A percentile compares a stretch with the other conserved stretches of the same genome.
Conservation (phyloP, 2,888 invertebrate species). For the Trachelus iudaicus region DNA sequence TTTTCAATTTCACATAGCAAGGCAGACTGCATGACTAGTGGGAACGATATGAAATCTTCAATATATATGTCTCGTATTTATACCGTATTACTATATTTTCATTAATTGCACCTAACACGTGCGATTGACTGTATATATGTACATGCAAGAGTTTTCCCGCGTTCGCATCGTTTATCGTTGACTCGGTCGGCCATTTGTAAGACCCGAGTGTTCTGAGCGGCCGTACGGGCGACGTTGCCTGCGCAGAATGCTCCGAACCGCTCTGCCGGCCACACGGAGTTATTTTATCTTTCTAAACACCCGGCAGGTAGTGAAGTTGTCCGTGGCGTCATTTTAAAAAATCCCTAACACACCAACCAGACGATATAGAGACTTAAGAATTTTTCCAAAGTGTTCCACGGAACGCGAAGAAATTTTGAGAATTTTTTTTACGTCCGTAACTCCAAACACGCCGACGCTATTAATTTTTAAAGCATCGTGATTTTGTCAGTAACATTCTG, state of each 20-base stretch:
- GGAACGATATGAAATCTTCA: not conserved
- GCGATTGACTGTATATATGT: slow-evolving; percentile 19
- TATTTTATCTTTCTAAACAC: slow-evolving; percentile 28
- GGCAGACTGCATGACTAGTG: not conserved
- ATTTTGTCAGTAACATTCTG: slow-evolving; percentile 34
- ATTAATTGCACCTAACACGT: not conserved
- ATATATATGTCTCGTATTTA: not conserved
- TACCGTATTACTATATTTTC: not conserved
- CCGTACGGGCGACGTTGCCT: slow-evolving; percentile 14
- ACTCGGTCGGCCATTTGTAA: slow-evolving; percentile 24
- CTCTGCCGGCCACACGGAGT: slow-evolving; percentile 22
- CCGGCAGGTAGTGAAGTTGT: slow-evolving; percentile 17
- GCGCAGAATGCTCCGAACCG: slow-evolving; percentile 17
- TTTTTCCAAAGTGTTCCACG: not conserved
- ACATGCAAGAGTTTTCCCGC: slow-evolving; percentile 14
- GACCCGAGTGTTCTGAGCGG: slow-evolving; percentile 17
- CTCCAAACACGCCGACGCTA: not conserved
- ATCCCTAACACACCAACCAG: not conserved
- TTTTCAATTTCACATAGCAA: not conserved
- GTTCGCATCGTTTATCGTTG: not conserved
- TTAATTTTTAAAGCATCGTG: slow-evolving; percentile 26
- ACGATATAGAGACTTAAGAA: not conserved
- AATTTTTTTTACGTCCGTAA: not conserved
- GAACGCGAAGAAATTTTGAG: not conserved
- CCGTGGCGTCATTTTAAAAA: slow-evolving; percentile 4